Conservation (phyloP, 2,113 vertebrate genomes). For the Rhinoptilus africanus region DNA sequence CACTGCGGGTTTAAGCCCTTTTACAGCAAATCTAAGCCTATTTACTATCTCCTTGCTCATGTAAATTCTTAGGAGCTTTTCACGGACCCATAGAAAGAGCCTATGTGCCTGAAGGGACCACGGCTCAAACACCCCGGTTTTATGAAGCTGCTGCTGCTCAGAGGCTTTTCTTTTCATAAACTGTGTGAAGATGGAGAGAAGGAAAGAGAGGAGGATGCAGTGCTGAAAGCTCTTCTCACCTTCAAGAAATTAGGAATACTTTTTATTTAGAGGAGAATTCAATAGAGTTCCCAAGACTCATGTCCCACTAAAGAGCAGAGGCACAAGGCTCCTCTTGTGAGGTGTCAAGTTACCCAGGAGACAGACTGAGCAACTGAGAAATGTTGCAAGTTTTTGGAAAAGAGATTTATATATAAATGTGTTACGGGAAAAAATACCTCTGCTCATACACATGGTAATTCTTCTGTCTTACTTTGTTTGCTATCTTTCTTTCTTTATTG, state of each 20-base stretch:
- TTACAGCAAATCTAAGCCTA: not conserved
- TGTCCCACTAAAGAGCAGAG: not conserved
- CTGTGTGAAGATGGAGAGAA: not conserved
- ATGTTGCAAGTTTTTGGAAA: slow-evolving; percentile 52
- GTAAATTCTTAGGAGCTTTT: not conserved
- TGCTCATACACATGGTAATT: slow-evolving; percentile 56
- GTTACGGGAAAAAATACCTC: slow-evolving; percentile 42
- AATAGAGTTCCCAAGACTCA: not conserved
- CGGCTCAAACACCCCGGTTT: not conserved
- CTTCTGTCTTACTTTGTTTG: slow-evolving; percentile 51
- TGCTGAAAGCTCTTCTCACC: not conserved
- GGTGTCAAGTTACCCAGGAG: slow-evolving; percentile 56
- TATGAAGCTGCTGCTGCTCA: not conserved
- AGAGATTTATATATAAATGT: slow-evolving; percentile 63
- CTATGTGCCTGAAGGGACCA: not conserved
- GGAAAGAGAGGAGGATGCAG: not conserved
- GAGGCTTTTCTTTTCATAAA: not conserved
- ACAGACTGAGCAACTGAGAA: slow-evolving; percentile 47
- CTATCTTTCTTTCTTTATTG: slow-evolving; percentile 38
- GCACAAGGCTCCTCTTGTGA: slow-evolving; percentile 63
- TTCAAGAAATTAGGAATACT: slow-evolving; percentile 20
- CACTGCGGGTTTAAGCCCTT: not conserved
- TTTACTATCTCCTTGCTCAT: not conserved
- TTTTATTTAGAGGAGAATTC: slow-evolving; percentile 5
- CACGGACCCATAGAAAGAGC: not conserved